Percentiles rank a stretch among this genome's conserved stretches.
phyloP scores from a whole-genome alignment of 2,797 vertebrate species.

The Bucorvus abyssinicus region DNA sequence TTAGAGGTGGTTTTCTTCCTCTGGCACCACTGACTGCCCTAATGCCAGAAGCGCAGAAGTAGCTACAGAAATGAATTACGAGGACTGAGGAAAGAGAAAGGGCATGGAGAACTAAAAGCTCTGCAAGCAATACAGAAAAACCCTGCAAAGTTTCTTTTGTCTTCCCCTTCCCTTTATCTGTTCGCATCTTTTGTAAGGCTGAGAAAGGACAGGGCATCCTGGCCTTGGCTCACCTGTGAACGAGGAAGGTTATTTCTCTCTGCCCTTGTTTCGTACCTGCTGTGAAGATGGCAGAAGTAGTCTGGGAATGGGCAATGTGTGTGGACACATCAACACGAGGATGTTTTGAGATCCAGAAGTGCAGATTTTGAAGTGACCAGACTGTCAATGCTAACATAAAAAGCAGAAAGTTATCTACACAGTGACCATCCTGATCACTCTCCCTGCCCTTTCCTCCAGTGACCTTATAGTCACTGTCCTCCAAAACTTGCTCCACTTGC shows the following conservation, averaged over 20 bases:
- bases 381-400: not conserved
- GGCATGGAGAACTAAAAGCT: not conserved
- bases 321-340: not conserved
- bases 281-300: not conserved
- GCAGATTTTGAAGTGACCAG: not conserved
- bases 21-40: not conserved
- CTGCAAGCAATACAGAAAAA: not conserved
- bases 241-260: not conserved
- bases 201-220: not conserved
- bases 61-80: not conserved
- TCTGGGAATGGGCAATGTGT: not conserved
- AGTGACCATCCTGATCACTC: rapidly evolving
- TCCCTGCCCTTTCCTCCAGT: not conserved
- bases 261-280: not conserved
- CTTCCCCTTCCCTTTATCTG: not conserved
- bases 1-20: not conserved
- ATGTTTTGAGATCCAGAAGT: not conserved
- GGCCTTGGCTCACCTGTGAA: not conserved
- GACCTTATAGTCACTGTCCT: not conserved
- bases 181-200: not conserved
- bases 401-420: not conserved
- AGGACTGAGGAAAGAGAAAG: not conserved
- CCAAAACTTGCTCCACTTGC: not conserved
- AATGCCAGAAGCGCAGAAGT: not conserved
- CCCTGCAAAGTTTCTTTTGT: not conserved